Percentiles rank a stretch among this genome's conserved stretches.
Conservation (phyloP, 2,113 vertebrate species). For the Chamaea fasciata region DNA sequence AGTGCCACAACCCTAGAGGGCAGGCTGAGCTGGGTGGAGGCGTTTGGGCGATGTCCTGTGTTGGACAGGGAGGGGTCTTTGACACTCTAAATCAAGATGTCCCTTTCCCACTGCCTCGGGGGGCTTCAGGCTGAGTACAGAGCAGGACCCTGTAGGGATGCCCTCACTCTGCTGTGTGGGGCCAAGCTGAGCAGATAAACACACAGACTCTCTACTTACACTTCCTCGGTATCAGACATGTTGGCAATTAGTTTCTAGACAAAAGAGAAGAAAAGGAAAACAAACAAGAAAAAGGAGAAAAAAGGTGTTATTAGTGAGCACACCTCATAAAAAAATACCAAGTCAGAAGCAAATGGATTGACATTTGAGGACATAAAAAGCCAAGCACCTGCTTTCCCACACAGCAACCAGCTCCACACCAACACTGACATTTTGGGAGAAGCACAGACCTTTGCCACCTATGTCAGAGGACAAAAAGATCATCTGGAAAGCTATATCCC, state of each 20-base stretch:
- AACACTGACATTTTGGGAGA: background rate
- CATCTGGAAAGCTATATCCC: background rate
- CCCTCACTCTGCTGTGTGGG: rapidly evolving
- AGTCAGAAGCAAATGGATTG: background rate
- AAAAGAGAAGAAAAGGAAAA: background rate
- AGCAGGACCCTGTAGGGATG: rapidly evolving
- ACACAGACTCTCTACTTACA: conserved; percentile 74
- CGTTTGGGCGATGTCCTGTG: background rate
- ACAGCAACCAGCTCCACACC: background rate
- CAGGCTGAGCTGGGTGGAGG: background rate
- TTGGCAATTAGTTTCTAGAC: conserved; percentile 70
- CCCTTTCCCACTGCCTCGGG: background rate
- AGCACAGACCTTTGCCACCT: background rate
- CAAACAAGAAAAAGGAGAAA: background rate
- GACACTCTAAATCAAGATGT: background rate
- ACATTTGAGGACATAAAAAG: background rate
- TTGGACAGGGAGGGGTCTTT: background rate
- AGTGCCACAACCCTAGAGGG: rapidly evolving
- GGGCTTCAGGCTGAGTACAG: background rate
- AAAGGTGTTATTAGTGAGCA: background rate
- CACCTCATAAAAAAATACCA: background rate
- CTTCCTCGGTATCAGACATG: conserved; percentile 93
- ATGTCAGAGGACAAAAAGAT: background rate
- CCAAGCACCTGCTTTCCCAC: background rate
- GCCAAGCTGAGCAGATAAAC: background rate